Evolutionary conservation across 2,888 invertebrate genomes (phyloP).

Genomic region (Brachyptera putata): DNA sequence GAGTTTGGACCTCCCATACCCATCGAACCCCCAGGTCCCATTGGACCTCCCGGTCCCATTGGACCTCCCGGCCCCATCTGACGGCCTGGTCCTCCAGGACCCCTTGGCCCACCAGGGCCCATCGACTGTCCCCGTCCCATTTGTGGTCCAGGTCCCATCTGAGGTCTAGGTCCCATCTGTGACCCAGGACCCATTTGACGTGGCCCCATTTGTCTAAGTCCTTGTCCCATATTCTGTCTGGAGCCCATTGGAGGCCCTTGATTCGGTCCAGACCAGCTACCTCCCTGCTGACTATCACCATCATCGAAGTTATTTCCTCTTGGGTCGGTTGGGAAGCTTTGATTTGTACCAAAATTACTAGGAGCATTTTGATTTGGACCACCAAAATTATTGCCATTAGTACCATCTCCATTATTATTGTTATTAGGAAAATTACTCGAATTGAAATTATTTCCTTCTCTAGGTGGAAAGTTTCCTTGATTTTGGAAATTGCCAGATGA

Average conservation of each 20-base stretch:
- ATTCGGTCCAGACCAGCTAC: neutral
- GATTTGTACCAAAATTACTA: slow-evolving; percentile 4
- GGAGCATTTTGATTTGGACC: neutral
- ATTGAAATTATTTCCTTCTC: neutral
- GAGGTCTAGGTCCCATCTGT: neutral
- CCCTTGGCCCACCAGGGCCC: neutral
- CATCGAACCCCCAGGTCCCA: slow-evolving; percentile 18
- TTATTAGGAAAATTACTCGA: neutral
- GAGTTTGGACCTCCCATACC: neutral
- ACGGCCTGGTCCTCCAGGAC: slow-evolving; percentile 12
- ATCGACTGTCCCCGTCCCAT: neutral
- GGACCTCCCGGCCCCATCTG: slow-evolving; percentile 17
- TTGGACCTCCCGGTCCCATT: slow-evolving; percentile 22
- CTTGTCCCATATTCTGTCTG: neutral
- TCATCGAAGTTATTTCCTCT: neutral
- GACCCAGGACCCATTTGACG: slow-evolving; percentile 14
- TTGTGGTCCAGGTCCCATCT: neutral
- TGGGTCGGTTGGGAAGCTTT: slow-evolving; percentile 9
- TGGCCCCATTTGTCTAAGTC: neutral
- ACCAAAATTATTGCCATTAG: neutral
- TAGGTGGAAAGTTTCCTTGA: neutral
- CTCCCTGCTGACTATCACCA: neutral
- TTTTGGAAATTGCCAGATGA: slow-evolving; percentile 12
- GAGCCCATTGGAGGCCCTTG: neutral
- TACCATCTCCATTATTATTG: neutral